Conservation (phyloP, 1,140 invertebrate genomes). For the Drosophila trapezifrons region DNA sequence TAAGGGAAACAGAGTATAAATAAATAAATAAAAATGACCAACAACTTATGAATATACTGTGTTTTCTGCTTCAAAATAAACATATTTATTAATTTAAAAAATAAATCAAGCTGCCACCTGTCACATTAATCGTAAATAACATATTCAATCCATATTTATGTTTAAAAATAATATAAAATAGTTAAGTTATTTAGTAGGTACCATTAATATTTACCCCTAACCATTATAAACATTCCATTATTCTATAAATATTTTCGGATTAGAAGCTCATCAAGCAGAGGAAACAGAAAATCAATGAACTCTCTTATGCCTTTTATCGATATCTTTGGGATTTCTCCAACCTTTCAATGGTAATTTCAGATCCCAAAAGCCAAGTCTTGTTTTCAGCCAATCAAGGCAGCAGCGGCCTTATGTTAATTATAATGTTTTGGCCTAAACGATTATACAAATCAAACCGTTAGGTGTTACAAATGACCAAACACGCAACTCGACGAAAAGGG, state of each 20-base stretch:
- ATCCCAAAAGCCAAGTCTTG: too few relatives aligned
- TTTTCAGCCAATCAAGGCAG: slow-evolving; percentile 15
- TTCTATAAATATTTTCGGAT: background rate
- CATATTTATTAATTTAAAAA: too few relatives aligned
- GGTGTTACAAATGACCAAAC: slow-evolving; percentile 77
- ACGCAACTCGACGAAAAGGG: slow-evolving; percentile 36
- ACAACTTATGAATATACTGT: too few relatives aligned
- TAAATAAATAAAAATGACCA: too few relatives aligned
- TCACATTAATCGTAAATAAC: too few relatives aligned
- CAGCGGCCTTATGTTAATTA: slow-evolving; percentile 58
- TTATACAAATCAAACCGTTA: slow-evolving; percentile 74
- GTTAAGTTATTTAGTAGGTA: too few relatives aligned
- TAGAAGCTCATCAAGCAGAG: background rate
- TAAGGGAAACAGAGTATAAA: too few relatives aligned
- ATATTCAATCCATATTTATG: too few relatives aligned
- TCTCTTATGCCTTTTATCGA: slow-evolving; percentile 17
- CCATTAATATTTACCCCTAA: background rate
- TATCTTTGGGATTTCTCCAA: background rate
- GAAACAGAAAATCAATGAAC: slow-evolving; percentile 7
- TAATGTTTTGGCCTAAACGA: slow-evolving; percentile 64
- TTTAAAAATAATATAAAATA: too few relatives aligned
- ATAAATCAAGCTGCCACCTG: too few relatives aligned
- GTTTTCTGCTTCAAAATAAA: too few relatives aligned
- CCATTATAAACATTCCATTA: slow-evolving; percentile 6
- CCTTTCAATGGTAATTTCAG: background rate